These are phyloP conservation scores for Rhopalosiphum padi DNA, from an alignment of 1,140 invertebrate genomes.

Conservation along the genomic window DNA sequence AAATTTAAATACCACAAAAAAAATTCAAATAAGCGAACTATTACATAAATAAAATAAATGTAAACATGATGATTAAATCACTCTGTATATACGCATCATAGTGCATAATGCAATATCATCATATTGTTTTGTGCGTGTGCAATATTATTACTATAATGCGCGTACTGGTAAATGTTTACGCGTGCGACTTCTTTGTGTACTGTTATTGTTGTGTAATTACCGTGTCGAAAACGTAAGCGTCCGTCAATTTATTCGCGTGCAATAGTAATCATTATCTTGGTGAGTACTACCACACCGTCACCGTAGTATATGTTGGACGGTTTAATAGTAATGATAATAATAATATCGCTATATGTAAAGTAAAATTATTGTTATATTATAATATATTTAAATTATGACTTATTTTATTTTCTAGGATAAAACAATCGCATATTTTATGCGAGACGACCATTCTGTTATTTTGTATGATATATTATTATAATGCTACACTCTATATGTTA, in stretches of 20 bases:
- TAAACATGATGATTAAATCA: not conserved
- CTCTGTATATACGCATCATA: not conserved
- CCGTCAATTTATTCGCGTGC: slow-evolving; percentile 5
- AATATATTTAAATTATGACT: not conserved
- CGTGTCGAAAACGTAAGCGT: slow-evolving; percentile 9
- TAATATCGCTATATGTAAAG: not conserved
- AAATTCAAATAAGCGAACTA: not conserved
- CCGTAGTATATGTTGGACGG: not conserved
- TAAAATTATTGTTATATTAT: too few relatives aligned
- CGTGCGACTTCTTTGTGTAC: not conserved
- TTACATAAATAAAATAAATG: not conserved
- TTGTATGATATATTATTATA: not conserved
- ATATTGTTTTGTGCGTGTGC: not conserved
- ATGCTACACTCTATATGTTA: not conserved
- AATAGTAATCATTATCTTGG: not conserved
- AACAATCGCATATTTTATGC: not conserved
- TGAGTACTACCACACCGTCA: not conserved
- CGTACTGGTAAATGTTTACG: not conserved
- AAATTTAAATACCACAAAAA: not conserved
- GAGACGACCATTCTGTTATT: not conserved
- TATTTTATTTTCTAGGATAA: not conserved
- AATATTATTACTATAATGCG: slow-evolving; percentile 1
- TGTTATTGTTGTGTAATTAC: slow-evolving; percentile 15
- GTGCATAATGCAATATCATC: not conserved
- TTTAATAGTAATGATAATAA: not conserved